Conservation (phyloP, 2,797 vertebrate genomes). For the Phoebastria nigripes region DNA sequence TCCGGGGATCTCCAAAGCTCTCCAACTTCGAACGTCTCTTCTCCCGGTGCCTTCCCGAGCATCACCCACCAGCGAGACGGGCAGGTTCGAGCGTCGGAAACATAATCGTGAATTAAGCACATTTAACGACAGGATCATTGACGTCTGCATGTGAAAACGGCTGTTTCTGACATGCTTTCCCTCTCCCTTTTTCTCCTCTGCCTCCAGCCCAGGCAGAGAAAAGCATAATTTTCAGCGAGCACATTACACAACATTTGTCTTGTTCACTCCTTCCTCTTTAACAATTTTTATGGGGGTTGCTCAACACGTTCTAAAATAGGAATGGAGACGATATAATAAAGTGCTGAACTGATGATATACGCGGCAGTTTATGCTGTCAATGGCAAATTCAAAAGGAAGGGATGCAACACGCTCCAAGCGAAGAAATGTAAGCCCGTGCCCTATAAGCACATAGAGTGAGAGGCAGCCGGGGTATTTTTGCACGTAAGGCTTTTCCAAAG, state of each 20-base stretch:
- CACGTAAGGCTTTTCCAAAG: conserved; percentile 18
- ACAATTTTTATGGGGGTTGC: conserved; percentile 60
- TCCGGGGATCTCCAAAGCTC: background rate
- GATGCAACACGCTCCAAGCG: conserved; percentile 29
- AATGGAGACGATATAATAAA: conserved; percentile 51
- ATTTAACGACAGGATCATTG: conserved; percentile 10
- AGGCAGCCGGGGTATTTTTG: conserved; percentile 37
- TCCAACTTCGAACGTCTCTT: background rate
- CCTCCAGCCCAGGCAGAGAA: conserved; percentile 24
- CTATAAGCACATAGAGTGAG: background rate
- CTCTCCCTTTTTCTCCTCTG: conserved; percentile 19
- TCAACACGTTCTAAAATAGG: conserved; percentile 58
- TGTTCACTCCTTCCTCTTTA: conserved; percentile 57
- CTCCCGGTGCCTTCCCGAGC: background rate
- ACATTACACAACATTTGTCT: conserved; percentile 53
- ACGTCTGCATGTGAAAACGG: background rate
- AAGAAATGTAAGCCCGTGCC: conserved; percentile 17
- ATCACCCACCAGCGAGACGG: background rate
- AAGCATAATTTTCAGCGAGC: conserved; percentile 26
- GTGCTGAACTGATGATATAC: conserved; percentile 45
- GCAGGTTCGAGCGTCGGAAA: background rate
- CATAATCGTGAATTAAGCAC: conserved; percentile 11
- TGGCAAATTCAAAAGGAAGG: conserved; percentile 25
- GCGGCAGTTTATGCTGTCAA: conserved; percentile 43
- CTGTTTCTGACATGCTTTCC: conserved; percentile 25